These are phyloP conservation scores for Motacilla tschutschensis DNA, from an alignment of 2,113 vertebrate species.

Conservation along the genomic window DNA sequence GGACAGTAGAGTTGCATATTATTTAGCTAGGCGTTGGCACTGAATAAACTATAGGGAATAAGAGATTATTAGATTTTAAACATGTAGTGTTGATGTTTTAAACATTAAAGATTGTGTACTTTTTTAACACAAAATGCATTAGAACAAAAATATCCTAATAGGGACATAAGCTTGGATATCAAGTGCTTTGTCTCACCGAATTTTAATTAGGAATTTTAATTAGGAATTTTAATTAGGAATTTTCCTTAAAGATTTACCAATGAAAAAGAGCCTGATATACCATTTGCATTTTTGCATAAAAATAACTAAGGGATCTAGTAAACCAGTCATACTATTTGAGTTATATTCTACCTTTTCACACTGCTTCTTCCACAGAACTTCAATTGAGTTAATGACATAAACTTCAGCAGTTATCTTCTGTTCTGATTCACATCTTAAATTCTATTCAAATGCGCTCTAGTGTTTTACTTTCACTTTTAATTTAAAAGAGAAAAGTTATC, in stretches of 20 bases:
- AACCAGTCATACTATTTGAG: neutral
- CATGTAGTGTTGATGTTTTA: neutral
- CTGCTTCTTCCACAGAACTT: neutral
- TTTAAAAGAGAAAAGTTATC: neutral
- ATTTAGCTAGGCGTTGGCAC: conserved; percentile 32
- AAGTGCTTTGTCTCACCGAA: neutral
- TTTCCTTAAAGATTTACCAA: neutral
- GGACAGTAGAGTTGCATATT: conserved; percentile 15
- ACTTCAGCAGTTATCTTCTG: neutral
- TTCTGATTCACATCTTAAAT: neutral
- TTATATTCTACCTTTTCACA: neutral
- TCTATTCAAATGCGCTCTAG: neutral
- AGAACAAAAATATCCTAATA: conserved; percentile 6
- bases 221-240: conserved; percentile 21
- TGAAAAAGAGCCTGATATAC: neutral
- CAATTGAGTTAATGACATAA: neutral
- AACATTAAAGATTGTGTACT: neutral
- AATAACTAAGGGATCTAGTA: neutral
- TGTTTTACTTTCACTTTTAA: neutral
- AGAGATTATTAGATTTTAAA: neutral
- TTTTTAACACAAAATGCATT: neutral
- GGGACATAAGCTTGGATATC: neutral
- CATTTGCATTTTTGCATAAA: neutral
- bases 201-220: conserved; percentile 29
- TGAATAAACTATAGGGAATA: neutral